Conservation (phyloP, 2,113 vertebrate species). For the Tympanuchus pallidicinctus region DNA sequence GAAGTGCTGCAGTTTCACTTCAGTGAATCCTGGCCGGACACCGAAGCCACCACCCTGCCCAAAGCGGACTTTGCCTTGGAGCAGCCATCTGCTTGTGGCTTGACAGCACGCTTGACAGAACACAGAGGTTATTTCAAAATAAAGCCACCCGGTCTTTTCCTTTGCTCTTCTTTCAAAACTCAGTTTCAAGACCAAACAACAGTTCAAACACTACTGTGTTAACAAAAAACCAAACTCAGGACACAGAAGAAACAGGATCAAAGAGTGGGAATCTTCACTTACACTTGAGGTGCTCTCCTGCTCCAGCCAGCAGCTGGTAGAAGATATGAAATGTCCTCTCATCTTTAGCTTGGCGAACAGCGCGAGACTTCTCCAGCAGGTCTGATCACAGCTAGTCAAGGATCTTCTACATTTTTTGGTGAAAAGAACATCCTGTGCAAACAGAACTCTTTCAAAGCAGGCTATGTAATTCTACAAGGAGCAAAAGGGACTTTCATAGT, state of each 20-base stretch:
- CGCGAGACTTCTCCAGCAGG: conserved; percentile 95
- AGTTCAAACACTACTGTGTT: accelerated
- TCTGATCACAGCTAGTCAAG: conserved; percentile 86
- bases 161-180: not conserved
- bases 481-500: accelerated
- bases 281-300: conserved; percentile 95
- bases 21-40: not conserved
- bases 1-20: not conserved
- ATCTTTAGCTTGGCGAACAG: conserved; percentile 97
- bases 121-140: not conserved
- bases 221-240: accelerated
- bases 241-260: accelerated
- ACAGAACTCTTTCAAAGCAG: not conserved
- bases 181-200: accelerated
- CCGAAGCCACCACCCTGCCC: not conserved
- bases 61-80: not conserved
- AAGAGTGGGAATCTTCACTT: conserved; percentile 39
- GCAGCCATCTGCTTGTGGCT: not conserved
- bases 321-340: conserved; percentile 97
- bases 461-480: not conserved
- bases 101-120: not conserved
- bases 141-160: not conserved
- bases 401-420: not conserved
- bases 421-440: not conserved
- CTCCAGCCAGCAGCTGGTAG: conserved; percentile 93